phyloP scores from a whole-genome alignment of 2,113 vertebrate genomes.

The Hippocampus barbouri region DNA sequence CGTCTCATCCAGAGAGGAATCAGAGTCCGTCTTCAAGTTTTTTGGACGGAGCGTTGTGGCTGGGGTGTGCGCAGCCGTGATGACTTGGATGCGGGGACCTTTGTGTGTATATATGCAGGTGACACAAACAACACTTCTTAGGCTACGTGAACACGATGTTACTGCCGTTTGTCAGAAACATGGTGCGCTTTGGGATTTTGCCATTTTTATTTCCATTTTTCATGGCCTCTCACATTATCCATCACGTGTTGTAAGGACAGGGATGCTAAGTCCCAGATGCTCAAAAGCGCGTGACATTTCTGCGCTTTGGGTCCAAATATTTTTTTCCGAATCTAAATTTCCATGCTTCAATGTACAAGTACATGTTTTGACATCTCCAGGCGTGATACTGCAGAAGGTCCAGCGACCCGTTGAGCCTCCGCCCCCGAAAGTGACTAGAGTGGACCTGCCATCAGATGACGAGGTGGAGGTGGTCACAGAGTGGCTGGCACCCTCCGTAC shows the following conservation, averaged over 20 bases:
- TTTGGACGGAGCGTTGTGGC: conserved; percentile 76
- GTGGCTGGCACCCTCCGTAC: conserved; percentile 59
- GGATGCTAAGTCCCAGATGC: too few species aligned
- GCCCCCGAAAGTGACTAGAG: conserved; percentile 37
- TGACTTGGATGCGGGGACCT: conserved; percentile 88
- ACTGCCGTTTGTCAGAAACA: too few species aligned
- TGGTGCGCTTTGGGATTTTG: too few species aligned
- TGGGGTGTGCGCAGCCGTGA: conserved; percentile 93
- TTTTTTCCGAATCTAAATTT: background rate
- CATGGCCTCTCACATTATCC: background rate
- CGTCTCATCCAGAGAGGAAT: conserved; percentile 87
- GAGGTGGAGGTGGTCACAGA: conserved; percentile 76
- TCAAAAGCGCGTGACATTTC: too few species aligned
- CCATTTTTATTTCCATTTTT: background rate
- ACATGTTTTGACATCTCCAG: conserved; percentile 28
- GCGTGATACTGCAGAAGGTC: conserved; percentile 56
- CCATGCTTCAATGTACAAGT: background rate
- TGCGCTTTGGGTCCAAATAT: too few species aligned
- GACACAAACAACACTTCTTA: conserved; percentile 4
- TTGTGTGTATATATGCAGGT: conserved; percentile 92
- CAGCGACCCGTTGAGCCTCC: conserved; percentile 9
- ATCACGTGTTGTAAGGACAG: too few species aligned
- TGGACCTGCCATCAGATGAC: conserved; percentile 63
- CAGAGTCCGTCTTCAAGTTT: conserved; percentile 86
- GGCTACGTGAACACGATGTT: background rate